phyloP scores from a whole-genome alignment of 2,797 vertebrate genomes.

The Acridotheres tristis region DNA sequence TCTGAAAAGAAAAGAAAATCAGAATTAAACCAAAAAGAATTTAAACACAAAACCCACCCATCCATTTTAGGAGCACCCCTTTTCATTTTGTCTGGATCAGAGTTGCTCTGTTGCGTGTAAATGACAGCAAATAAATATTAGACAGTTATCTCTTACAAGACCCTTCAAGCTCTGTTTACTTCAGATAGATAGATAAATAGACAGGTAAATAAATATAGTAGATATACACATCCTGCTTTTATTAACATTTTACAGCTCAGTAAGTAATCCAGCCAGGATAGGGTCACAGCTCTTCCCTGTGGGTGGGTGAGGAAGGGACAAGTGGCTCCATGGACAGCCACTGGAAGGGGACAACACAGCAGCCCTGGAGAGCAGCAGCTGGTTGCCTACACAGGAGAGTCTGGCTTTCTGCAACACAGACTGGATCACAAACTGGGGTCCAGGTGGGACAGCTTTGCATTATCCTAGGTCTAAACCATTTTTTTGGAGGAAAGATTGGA shows the following conservation, averaged over 20 bases:
- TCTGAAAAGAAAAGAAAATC: neutral
- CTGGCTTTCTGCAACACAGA: neutral
- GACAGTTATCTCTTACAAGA: neutral
- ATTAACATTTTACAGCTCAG: neutral
- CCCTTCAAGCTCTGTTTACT: neutral
- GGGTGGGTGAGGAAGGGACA: neutral
- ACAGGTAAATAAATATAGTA: neutral
- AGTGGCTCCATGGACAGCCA: neutral
- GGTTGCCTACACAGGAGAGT: neutral
- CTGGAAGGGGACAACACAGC: neutral
- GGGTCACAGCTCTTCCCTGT: neutral
- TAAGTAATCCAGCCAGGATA: neutral
- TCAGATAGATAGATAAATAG: neutral
- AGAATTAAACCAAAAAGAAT: neutral
- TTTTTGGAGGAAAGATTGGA: neutral
- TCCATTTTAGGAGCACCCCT: neutral
- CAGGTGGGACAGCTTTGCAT: neutral
- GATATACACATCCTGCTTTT: neutral
- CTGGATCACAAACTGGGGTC: neutral
- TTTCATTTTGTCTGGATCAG: neutral
- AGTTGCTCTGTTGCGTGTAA: neutral
- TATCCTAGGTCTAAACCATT: neutral
- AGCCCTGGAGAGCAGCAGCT: accelerated
- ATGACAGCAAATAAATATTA: neutral
- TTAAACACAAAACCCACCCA: neutral